Evolutionary conservation across 2,888 invertebrate species (phyloP).

Genomic region (Ichneumoninae sp.): DNA sequence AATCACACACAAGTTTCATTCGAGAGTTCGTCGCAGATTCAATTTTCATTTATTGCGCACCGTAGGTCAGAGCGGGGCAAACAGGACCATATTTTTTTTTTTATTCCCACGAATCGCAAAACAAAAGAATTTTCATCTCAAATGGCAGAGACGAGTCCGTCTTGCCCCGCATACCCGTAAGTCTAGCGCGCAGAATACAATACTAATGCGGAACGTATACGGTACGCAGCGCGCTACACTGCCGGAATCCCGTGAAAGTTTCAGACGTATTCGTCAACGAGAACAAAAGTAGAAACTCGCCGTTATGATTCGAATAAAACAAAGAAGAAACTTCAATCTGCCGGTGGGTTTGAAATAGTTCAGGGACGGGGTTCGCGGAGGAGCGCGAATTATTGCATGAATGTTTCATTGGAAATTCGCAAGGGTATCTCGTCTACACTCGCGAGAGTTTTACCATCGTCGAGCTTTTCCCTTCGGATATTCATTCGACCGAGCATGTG

Average conservation of each 20-base stretch:
- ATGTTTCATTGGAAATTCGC: conserved; percentile 58
- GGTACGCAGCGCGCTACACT: not conserved
- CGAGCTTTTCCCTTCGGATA: conserved; percentile 26
- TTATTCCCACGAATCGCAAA: not conserved
- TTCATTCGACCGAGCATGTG: conserved; percentile 28
- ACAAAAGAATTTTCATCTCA: not conserved
- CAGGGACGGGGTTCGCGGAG: not conserved
- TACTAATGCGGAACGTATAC: conserved; percentile 5
- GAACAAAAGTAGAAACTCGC: conserved; percentile 34
- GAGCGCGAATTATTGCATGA: conserved; percentile 56
- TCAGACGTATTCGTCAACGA: conserved; percentile 24
- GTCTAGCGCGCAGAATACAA: not conserved
- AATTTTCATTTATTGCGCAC: not conserved
- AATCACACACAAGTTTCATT: not conserved
- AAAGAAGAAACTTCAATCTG: conserved; percentile 53
- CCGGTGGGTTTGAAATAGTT: not conserved
- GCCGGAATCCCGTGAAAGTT: conserved; percentile 24
- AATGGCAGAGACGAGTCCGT: not conserved
- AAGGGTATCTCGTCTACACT: not conserved
- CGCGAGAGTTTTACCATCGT: conserved; percentile 7
- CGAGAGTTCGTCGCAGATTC: not conserved
- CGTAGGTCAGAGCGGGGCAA: not conserved
- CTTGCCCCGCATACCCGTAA: not conserved
- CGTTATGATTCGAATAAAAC: conserved; percentile 42
- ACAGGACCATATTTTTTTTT: not conserved